Evolutionary conservation across 1,140 invertebrate species (phyloP), one percentile per base, ranked within the genome.

Genomic region (Trichogramma pretiosum): DNA sequence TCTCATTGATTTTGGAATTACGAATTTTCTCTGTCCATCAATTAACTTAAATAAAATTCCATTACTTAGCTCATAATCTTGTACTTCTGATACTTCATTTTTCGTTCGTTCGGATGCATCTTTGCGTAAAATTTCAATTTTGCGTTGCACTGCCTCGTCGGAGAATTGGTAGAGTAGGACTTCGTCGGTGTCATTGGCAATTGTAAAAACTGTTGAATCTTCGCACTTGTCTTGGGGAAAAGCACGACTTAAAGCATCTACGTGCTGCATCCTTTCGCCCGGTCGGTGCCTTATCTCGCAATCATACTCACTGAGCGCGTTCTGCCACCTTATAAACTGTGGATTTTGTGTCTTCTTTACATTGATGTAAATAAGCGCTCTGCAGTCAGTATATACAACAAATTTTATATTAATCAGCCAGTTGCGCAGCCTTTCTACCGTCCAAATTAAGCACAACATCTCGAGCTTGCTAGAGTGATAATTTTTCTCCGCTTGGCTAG

Each of bases 391-490:
- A 18, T 38, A 2, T n/a, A 46, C 30, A 17, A 18, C 44, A 38
- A 56, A 53, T 5, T 47, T 13, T 5, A 49, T 23, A 21, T 42
- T 42, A 17, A 44, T 39, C 13, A 57, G 17, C 11, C 45, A 57
- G 11, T n/a, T 4, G 18, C 44, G 22, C 13, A 49, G 50, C 21
- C 48, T 21, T 46, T 48, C 28, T 10, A 43, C 13, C 14, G 41
- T 30, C 14, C 28, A 43, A 19, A 32, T 30, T 3, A 43, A 18
- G 1, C 52, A 55, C 19, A 60, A 16, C 17, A 51, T 35, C 46
- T 60, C 56, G 35, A 57, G 40, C 36, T 57, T 48, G 36, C 35
- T 47, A 4, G 50, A 53, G 45, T 57, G 55, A 41, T 59, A 60
- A 10, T 36, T 47, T 10, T 4, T 14, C 46, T 59, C 56, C 19